Base-by-base conservation (phyloP, 1,140 invertebrate species). In the Ctenoplectra terminalis region DNA sequence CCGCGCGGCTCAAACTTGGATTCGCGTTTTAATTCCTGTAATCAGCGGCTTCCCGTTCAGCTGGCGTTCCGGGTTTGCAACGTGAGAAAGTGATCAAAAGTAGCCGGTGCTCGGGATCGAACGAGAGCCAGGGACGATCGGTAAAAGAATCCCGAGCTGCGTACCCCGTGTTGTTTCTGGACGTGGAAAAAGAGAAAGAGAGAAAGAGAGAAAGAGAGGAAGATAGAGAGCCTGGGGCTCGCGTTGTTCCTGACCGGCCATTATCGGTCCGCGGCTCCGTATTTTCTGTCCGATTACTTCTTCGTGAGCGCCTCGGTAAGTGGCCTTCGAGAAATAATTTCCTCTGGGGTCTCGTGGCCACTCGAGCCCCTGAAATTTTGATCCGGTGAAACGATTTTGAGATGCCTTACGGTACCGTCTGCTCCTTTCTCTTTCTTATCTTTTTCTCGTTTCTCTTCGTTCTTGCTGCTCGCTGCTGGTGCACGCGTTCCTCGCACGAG, bases 241-340 rank as follows among this genome's bases (percentile, higher is more conserved):
- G 67, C 54, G 50, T 66, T 81, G 67, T 56, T 75, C 79, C 78
- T 67, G 83, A 77, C 83, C 84, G 46, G 66, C 83, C 83, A 86
- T 86, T 86, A 86, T 86, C 84, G 84, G 84, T 64, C 83, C 81
- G 78, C 61, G 70, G 71, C 84, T 85, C 80, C 67, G 84, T 86
- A 86, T 86, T 86, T 86, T 86, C 84, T 82, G 72, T 82, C 79
- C 84, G 84, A 86, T 86, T 86, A 86, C 84, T 86, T 86, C 83
- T 86, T 86, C 84, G 84, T 86, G 83, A 86, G 84, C 84, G 84
- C 84, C 83, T 71, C 64, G 72, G 84, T 85, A 86, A 86, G 78
- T 86, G 83, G 77, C 73, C 83, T 85, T 77, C 67, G 83, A 86
- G 84, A 86, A 86, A 86, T 86, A 86, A 86, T 86, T 86, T 86